These are phyloP conservation scores for Spilosoma lubricipeda DNA, from an alignment of 2,888 invertebrate genomes.

Conservation along the genomic window DNA sequence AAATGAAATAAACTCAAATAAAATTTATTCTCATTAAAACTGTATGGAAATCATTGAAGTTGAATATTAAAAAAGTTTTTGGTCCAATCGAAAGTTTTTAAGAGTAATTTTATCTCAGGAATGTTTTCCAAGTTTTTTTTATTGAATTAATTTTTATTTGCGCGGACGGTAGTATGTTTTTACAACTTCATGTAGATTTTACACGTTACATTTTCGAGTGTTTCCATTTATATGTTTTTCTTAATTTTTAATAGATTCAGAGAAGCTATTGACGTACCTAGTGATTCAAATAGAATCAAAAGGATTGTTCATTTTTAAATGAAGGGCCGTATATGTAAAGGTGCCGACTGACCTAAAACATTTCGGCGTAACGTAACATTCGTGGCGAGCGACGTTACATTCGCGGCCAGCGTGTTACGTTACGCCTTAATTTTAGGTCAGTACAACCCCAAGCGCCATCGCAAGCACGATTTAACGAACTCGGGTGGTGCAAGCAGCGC, in stretches of 20 bases:
- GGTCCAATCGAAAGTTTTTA: constrained; percentile 55
- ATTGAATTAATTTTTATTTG: constrained; percentile 41
- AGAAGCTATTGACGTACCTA: not conserved
- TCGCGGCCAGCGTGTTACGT: no score
- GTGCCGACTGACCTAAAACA: no score
- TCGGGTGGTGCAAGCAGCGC: no score
- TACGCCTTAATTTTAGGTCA: no score
- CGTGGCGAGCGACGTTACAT: no score
- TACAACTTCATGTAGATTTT: constrained; percentile 9
- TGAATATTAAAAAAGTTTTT: constrained; percentile 63
- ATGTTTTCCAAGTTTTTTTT: constrained; percentile 49
- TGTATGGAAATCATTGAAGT: constrained; percentile 55
- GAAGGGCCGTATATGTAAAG: no score
- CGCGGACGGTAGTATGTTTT: constrained; percentile 26
- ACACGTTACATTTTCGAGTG: not conserved
- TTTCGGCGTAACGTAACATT: no score
- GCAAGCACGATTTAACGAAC: no score
- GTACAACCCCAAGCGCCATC: no score
- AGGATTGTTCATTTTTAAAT: no score
- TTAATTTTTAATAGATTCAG: not conserved
- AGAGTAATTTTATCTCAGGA: constrained; percentile 54
- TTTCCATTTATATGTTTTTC: not conserved
- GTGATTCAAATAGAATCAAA: not conserved
- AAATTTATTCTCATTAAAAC: constrained; percentile 37
- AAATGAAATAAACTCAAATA: constrained; percentile 24